Evolutionary conservation across 2,888 invertebrate genomes (phyloP).

Genomic region (Rotaria sp.): DNA sequence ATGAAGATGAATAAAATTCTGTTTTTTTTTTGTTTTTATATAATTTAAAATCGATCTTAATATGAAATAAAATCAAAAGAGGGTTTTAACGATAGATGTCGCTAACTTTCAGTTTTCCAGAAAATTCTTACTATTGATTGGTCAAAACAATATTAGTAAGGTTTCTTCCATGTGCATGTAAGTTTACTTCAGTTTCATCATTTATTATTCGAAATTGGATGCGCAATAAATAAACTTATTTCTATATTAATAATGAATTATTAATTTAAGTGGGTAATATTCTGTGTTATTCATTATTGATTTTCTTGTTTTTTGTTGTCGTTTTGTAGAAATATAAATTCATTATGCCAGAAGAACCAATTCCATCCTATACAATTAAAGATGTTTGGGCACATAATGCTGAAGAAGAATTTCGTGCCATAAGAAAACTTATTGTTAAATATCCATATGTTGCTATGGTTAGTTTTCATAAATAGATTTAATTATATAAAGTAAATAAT

Average conservation of each 20-base stretch:
- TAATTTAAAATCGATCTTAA: too few species aligned
- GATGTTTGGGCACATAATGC: constrained; percentile 97
- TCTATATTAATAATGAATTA: background rate
- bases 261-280: background rate
- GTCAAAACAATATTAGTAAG: background rate
- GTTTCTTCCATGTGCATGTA: background rate
- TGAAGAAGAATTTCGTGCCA: constrained; percentile 88
- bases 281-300: background rate
- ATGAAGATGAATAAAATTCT: background rate
- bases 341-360: constrained; percentile 33
- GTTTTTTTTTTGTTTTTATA: background rate
- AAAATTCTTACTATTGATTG: background rate
- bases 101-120: background rate
- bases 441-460: constrained; percentile 67
- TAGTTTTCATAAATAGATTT: constrained; percentile 42
- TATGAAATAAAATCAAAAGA: background rate
- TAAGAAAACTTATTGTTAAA: constrained; percentile 67
- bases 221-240: background rate
- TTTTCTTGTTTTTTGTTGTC: background rate
- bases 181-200: background rate
- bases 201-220: background rate
- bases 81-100: background rate
- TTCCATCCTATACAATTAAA: constrained; percentile 71
- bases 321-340: background rate
- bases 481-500: too few species aligned